These are phyloP conservation scores for Helarctos malayanus DNA, from an alignment of 2,797 vertebrate species.

Conservation along the genomic window DNA sequence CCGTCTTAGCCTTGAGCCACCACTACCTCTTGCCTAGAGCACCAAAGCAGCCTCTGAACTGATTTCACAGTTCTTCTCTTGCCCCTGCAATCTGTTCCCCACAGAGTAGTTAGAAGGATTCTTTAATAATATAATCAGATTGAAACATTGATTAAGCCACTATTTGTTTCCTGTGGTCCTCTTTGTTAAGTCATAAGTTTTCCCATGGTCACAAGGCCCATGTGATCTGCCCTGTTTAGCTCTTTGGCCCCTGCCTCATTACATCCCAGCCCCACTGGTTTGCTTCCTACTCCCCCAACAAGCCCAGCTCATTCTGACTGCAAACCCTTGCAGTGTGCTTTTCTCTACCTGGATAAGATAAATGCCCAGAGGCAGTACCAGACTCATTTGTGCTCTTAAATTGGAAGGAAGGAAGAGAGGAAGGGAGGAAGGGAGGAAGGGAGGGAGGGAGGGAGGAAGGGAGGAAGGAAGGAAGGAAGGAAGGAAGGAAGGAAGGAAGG, in stretches of 20 bases:
- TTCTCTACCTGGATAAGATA: neutral
- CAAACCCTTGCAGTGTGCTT: neutral
- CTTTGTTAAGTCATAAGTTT: neutral
- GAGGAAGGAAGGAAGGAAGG: neutral
- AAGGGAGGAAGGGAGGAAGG: neutral
- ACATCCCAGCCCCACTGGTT: neutral
- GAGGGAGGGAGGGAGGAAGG: too few species aligned
- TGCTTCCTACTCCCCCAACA: neutral
- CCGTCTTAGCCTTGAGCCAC: neutral
- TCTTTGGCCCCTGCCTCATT: neutral
- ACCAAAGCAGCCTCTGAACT: neutral
- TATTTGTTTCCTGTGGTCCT: neutral
- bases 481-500: neutral
- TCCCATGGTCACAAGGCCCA: neutral
- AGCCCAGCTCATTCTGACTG: neutral
- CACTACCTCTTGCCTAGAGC: neutral
- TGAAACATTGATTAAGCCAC: neutral
- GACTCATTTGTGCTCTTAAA: neutral
- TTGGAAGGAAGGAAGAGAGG: neutral
- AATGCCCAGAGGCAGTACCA: neutral
- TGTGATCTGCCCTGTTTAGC: accelerated
- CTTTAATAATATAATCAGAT: neutral
- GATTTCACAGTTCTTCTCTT: neutral
- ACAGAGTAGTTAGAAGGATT: neutral
- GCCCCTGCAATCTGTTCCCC: neutral